Percentiles rank a stretch among this genome's conserved stretches.
phyloP scores from a whole-genome alignment of 2,888 invertebrate genomes.

The Escarpia spicata region DNA sequence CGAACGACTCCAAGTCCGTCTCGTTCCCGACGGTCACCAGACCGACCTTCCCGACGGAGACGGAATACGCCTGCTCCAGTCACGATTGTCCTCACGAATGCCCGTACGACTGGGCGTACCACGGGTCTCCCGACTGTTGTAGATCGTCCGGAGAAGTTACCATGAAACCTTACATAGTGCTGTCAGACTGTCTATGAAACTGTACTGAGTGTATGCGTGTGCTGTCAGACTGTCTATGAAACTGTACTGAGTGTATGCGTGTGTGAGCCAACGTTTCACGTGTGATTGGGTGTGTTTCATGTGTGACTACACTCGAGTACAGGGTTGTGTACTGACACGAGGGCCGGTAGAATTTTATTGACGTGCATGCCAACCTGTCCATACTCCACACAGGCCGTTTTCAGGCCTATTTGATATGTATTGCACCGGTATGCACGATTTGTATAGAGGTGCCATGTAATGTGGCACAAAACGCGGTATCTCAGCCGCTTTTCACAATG shows the following conservation, averaged over 20 bases:
- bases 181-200: neutral
- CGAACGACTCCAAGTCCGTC: neutral
- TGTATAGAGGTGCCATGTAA: too few species aligned
- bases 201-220: neutral
- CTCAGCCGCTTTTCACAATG: too few species aligned
- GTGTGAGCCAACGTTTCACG: neutral
- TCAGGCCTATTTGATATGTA: too few species aligned
- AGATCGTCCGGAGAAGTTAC: neutral
- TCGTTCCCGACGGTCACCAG: neutral
- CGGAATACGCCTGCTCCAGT: neutral
- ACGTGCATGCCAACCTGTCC: too few species aligned
- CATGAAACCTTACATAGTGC: slow-evolving; percentile 9
- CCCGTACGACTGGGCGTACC: neutral
- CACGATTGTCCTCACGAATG: neutral
- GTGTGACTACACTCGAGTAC: too few species aligned
- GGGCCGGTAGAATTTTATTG: too few species aligned
- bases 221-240: neutral
- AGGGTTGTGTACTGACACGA: too few species aligned
- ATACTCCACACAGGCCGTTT: too few species aligned
- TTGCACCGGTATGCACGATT: too few species aligned
- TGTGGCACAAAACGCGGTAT: too few species aligned
- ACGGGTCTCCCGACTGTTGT: neutral
- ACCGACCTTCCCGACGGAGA: neutral
- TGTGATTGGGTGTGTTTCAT: too few species aligned
- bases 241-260: neutral